phyloP scores from a whole-genome alignment of 2,888 invertebrate genomes.

The Cyaniris semiargus region DNA sequence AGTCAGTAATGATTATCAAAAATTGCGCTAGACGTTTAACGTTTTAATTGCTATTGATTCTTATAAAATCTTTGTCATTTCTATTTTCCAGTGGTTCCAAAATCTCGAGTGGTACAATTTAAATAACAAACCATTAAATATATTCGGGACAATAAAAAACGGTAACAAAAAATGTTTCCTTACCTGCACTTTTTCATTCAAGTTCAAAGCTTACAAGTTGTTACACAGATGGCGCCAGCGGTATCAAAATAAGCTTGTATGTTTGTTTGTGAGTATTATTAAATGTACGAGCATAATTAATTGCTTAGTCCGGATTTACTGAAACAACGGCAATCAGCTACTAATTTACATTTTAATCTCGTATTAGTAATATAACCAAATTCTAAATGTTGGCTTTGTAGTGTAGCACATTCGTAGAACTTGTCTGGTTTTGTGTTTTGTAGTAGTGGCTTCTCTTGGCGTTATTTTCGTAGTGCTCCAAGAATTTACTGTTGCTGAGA shows the following conservation, averaged over 20 bases:
- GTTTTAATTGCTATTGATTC: neutral
- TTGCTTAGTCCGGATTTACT: conserved; percentile 54
- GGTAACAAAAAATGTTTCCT: neutral
- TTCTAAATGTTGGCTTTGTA: neutral
- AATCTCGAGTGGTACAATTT: neutral
- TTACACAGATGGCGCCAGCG: conserved; percentile 63
- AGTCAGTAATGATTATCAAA: neutral
- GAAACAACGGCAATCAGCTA: conserved; percentile 44
- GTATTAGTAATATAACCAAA: conserved; percentile 27
- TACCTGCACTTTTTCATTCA: conserved; percentile 28
- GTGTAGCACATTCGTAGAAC: neutral
- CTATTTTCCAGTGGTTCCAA: neutral
- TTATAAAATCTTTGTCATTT: neutral
- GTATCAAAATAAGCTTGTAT: conserved; percentile 13
- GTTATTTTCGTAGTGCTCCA: neutral
- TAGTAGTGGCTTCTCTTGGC: neutral
- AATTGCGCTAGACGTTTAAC: neutral
- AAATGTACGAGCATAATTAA: conserved; percentile 46
- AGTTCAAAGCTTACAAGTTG: conserved; percentile 24
- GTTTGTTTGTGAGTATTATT: conserved; percentile 29
- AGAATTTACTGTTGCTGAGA: neutral
- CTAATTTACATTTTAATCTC: conserved; percentile 35
- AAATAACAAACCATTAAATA: neutral
- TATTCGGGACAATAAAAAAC: neutral
- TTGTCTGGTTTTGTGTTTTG: neutral